These are phyloP conservation scores for Phrynocephalus guinanensis DNA, from an alignment of 2,797 vertebrate genomes.

Conservation along the genomic window DNA sequence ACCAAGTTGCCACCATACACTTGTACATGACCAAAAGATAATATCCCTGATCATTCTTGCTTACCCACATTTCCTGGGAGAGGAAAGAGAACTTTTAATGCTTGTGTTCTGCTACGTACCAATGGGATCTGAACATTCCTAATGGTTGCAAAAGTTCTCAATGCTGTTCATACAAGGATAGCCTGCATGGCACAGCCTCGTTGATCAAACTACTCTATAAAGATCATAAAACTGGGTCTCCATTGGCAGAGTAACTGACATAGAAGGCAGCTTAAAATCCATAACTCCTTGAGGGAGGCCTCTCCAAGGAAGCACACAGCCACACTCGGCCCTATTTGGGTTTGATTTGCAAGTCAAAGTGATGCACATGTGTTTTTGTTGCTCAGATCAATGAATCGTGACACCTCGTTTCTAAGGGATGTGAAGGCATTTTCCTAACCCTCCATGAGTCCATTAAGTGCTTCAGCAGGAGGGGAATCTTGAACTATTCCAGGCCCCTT, in stretches of 20 bases:
- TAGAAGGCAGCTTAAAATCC: neutral
- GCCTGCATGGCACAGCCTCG: constrained; percentile 16
- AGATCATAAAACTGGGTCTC: too few relatives aligned
- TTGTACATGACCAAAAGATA: neutral
- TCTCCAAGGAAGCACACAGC: neutral
- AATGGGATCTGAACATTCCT: constrained; percentile 18
- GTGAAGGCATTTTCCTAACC: too few relatives aligned
- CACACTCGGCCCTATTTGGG: neutral
- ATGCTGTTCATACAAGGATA: constrained; percentile 40
- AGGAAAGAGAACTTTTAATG: constrained; percentile 54
- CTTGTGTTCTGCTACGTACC: constrained; percentile 57
- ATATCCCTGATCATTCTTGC: constrained; percentile 29
- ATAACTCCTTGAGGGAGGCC: neutral
- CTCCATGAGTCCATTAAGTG: too few relatives aligned
- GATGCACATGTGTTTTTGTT: neutral
- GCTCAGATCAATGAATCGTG: neutral
- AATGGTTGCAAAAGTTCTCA: too few relatives aligned
- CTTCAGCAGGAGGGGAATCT: too few relatives aligned
- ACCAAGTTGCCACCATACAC: too few relatives aligned
- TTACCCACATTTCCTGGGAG: rapidly evolving
- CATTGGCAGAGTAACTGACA: neutral
- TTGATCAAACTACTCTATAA: neutral
- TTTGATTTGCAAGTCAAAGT: neutral
- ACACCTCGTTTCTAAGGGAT: neutral
- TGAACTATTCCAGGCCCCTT: neutral